Evolutionary conservation across 2,888 invertebrate species (phyloP), one percentile per base, ranked within the genome.

Genomic region (Molorchus minor): DNA sequence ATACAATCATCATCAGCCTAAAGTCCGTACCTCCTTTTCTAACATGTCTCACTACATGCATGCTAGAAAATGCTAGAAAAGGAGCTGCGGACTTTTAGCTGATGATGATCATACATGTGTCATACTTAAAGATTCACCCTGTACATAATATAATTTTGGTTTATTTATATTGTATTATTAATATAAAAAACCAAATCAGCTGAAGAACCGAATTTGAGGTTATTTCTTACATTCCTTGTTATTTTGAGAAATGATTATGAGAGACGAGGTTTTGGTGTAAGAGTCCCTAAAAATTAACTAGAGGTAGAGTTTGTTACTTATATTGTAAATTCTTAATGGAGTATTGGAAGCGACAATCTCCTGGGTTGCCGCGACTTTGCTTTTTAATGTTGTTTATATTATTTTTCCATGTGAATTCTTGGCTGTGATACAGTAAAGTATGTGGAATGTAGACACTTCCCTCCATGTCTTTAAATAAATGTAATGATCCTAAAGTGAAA

Each of bases 351-450:
- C 43, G 58, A 58, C 62, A 58, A 55, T 62, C 64, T 63, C 49
- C 38, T 29, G 44, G 5, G 8, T 25, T 8, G 25, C 25, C 8
- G 25, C 8, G 8, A 25, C n/a, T 68, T 57, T 73, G 75, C 75
- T 74, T 74, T 73, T 73, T 71, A 65, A 62, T 62, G 59, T 52
- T 60, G 53, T 58, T 49, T 58, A 59, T 62, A 74, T 74, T 71
- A 71, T 72, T 75, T 77, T 79, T 78, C 77, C 78, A 79, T 79
- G 79, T 80, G 79, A 80, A 79, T 79, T 80, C 77, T 80, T 79
- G 81, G 80, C 81, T 81, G 81, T 81, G 81, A 81, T 80, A 80
- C 79, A 79, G 78, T 78, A 79, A 80, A 80, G 77, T 78, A 76
- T 78, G 75, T 77, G 75, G 75, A 75, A 76, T 72, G 74, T 74